phyloP scores from a whole-genome alignment of 2,113 vertebrate genomes.

The Melanerpes aurifrons region DNA sequence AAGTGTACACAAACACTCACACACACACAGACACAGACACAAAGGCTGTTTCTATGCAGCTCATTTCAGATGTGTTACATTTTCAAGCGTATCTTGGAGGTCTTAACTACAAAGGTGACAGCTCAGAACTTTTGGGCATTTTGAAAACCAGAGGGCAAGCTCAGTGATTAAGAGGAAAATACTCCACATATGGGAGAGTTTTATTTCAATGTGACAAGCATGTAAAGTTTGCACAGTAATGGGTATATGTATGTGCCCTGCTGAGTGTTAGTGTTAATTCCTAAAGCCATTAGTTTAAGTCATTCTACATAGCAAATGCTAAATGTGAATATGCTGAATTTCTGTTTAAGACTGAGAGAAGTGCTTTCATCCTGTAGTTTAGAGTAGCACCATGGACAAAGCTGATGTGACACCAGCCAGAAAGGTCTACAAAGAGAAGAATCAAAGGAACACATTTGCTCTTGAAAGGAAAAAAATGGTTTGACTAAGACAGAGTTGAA shows the following conservation, averaged over 20 bases:
- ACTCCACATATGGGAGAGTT: constrained; percentile 23
- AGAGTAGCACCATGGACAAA: constrained; percentile 39
- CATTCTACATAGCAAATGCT: neutral
- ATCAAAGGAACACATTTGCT: neutral
- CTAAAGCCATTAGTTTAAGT: neutral
- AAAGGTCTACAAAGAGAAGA: neutral
- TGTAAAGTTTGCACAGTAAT: neutral
- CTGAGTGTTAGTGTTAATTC: neutral
- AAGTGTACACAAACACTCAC: constrained; percentile 27
- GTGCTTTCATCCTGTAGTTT: neutral
- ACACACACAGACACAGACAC: neutral
- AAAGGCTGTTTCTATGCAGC: neutral
- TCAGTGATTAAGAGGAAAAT: constrained; percentile 15
- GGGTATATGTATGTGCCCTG: neutral
- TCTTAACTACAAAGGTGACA: constrained; percentile 26
- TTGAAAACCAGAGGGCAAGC: constrained; percentile 15
- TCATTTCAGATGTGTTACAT: neutral
- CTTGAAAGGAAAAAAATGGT: neutral
- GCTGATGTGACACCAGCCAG: neutral
- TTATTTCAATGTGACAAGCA: neutral
- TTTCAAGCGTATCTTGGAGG: neutral
- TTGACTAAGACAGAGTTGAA: constrained; percentile 20
- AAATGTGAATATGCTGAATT: neutral
- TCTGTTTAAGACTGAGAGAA: neutral
- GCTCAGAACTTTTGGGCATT: constrained; percentile 42